Percentiles rank a stretch among this genome's conserved stretches.
phyloP scores from a whole-genome alignment of 2,113 vertebrate genomes.

The Pan troglodytes region DNA sequence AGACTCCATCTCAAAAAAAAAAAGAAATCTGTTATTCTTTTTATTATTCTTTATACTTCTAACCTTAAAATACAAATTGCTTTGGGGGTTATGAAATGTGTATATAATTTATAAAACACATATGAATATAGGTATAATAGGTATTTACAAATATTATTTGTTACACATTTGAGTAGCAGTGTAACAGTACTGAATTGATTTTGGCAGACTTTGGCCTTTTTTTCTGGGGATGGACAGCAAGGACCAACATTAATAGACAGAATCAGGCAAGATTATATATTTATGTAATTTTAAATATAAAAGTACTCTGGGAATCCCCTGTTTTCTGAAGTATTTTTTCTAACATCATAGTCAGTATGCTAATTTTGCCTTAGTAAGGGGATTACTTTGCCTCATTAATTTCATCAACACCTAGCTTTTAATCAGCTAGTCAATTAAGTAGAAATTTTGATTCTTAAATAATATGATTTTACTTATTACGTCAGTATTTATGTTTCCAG shows the following conservation, averaged over 20 bases:
- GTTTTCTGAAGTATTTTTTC: background rate
- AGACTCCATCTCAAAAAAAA: too few relatives aligned
- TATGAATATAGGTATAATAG: background rate
- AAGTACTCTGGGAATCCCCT: background rate
- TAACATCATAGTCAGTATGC: background rate
- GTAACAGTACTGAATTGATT: background rate
- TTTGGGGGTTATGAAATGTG: background rate
- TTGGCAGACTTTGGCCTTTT: background rate
- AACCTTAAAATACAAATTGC: background rate
- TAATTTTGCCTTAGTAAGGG: background rate
- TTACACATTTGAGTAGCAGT: background rate
- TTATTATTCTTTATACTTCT: background rate
- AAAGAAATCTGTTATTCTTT: background rate
- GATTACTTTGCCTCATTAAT: background rate
- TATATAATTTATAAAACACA: background rate
- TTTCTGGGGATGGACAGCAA: background rate
- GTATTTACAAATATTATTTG: background rate
- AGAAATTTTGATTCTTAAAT: background rate
- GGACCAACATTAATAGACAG: background rate
- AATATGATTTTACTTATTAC: constrained; percentile 6
- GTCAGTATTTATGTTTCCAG: background rate
- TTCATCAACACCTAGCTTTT: background rate
- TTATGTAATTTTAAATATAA: background rate
- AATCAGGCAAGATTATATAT: background rate
- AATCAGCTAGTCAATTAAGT: background rate